Evolutionary conservation across 2,113 vertebrate genomes (phyloP), one percentile per base, ranked within the genome.

Genomic region (Canis aureus): DNA sequence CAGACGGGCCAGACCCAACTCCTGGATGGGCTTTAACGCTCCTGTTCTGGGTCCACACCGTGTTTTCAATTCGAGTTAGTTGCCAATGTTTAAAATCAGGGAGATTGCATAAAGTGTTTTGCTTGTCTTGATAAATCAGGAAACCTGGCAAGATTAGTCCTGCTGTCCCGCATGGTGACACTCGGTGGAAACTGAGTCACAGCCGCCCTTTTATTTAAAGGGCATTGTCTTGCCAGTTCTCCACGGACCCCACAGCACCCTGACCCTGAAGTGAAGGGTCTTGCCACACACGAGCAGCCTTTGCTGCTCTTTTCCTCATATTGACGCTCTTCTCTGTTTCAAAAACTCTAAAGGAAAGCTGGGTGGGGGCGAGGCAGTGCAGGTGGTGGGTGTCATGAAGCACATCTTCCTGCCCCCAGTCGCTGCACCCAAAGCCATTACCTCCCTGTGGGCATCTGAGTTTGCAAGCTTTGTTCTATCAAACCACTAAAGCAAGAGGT

Each of bases 101-200:
- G n/a, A 55, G 11, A 76, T 43, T 55, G 62, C 69, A 64, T 13
- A n/a, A n/a, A 60, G 74, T 66, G 32, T 35, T 29, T 74, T 32
- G 23, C 29, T 85, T 85, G 76, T 84, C 11, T 96, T 84, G 25
- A 80, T 55, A 88, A 29, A 49, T 49, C 64, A 90, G 74, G 69
- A 79, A 43, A 38, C 67, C 20, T 35, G 64, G 53, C 6, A 0
- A 66, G 35, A 74, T 17, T 5, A 29, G 23, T 60, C 55, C 51
- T 22, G 64, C 27, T 74, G 32, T n/a, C 57, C 53, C 6, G 11
- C 7, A 3, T 1, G 78, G 69, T 17, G n/a, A 43, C 53, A 10
- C 32, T 22, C 2, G 2, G 59, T 23, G 11, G 69, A 23, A 67
- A 60, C 35, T 2, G 29, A 76, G 67, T 43, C 23, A 16, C 11